These are phyloP conservation scores for Pectinophora gossypiella DNA, from an alignment of 1,140 invertebrate genomes.

Conservation along the genomic window DNA sequence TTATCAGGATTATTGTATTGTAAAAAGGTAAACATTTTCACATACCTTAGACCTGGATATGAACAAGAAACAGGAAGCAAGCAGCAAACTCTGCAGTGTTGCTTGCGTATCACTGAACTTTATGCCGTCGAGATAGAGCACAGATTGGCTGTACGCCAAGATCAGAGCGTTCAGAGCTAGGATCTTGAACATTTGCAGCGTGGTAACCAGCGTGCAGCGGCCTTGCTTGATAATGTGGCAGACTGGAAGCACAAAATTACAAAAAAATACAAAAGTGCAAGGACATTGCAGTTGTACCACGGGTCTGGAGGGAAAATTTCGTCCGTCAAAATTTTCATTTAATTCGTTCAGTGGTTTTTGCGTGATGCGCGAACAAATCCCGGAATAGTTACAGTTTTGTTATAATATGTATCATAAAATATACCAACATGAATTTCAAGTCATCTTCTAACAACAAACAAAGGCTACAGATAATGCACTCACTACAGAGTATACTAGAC, in stretches of 20 bases:
- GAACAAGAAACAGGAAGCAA: constrained; percentile 98
- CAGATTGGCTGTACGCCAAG: constrained; percentile 98
- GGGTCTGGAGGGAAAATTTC: too few relatives aligned
- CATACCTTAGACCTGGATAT: constrained; percentile 97
- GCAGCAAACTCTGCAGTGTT: constrained; percentile 94
- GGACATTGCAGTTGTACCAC: too few relatives aligned
- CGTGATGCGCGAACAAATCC: too few relatives aligned
- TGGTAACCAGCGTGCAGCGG: constrained; percentile 98
- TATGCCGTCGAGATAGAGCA: constrained; percentile 98
- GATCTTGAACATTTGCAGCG: constrained; percentile 99
- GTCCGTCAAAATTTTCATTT: too few relatives aligned
- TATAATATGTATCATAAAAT: too few relatives aligned
- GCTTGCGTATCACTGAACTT: constrained; percentile 99
- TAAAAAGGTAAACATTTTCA: not conserved
- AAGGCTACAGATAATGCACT: constrained; percentile 42
- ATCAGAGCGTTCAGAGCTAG: constrained; percentile 98
- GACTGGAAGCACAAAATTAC: too few relatives aligned
- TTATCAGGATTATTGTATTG: too few relatives aligned
- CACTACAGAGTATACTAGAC: constrained; percentile 97
- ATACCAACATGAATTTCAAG: too few relatives aligned
- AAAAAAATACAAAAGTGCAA: too few relatives aligned
- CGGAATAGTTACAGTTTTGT: too few relatives aligned
- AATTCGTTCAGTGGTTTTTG: too few relatives aligned
- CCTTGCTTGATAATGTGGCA: constrained; percentile 99
- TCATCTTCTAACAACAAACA: not conserved